Percentiles rank a stretch among this genome's conserved stretches.
phyloP scores from a whole-genome alignment of 2,888 invertebrate species.

The Pachycephus smyrnensis region DNA sequence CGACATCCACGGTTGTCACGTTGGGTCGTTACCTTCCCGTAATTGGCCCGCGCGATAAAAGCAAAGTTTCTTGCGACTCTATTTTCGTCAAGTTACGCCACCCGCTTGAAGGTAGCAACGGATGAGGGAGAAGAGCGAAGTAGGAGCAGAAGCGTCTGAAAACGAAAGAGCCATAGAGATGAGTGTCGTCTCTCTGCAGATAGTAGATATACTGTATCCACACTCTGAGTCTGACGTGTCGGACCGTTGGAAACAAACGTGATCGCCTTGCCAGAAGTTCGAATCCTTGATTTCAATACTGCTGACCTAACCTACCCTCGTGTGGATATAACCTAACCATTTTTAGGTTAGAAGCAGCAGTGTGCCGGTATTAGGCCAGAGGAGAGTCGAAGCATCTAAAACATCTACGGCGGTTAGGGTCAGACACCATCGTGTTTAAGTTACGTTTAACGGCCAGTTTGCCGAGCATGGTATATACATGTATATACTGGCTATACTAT shows the following conservation, averaged over 20 bases:
- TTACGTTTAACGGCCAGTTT: neutral
- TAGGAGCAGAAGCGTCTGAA: neutral
- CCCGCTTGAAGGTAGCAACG: neutral
- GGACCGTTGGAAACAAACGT: neutral
- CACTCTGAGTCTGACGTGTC: neutral
- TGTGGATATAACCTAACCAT: neutral
- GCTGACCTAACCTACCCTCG: neutral
- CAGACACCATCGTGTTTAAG: neutral
- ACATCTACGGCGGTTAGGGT: neutral
- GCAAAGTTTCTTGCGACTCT: neutral
- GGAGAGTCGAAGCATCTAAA: neutral
- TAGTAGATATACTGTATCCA: neutral
- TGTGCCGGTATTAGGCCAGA: neutral
- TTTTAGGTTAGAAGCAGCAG: neutral
- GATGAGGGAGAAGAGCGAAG: neutral
- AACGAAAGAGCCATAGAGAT: neutral
- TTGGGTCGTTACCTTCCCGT: neutral
- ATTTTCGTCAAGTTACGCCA: conserved; percentile 2
- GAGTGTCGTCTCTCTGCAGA: neutral
- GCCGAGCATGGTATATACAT: neutral
- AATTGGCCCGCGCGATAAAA: conserved; percentile 4
- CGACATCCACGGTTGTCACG: neutral
- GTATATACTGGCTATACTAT: neutral
- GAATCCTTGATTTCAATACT: neutral
- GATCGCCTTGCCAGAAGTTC: neutral